Conservation (phyloP, 2,797 vertebrate species). For the Thamnophis elegans region DNA sequence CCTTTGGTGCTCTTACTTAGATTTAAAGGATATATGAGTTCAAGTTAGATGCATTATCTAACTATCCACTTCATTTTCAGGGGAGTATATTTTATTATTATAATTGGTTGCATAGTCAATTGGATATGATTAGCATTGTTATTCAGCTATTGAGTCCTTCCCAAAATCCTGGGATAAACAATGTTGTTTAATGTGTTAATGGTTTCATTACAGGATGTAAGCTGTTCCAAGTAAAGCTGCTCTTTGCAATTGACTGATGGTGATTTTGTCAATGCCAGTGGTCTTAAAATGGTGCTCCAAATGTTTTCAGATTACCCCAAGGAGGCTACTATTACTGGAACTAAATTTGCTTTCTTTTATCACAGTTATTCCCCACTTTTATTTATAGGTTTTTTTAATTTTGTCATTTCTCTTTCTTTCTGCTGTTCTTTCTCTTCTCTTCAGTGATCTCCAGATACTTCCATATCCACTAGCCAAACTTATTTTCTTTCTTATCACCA, state of each 20-base stretch:
- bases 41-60: background rate
- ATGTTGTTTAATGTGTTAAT: background rate
- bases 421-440: background rate
- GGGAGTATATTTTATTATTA: background rate
- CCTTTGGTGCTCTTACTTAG: background rate
- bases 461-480: background rate
- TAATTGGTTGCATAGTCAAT: background rate
- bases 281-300: background rate
- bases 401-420: background rate
- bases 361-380: background rate
- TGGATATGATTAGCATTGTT: background rate
- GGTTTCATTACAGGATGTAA: background rate
- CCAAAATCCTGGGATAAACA: background rate
- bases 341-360: background rate
- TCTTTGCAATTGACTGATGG: background rate
- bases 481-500: background rate
- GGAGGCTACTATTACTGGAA: background rate
- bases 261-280: background rate
- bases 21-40: background rate
- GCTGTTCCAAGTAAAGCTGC: background rate
- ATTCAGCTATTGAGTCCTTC: background rate
- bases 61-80: background rate
- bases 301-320: background rate
- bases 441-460: background rate
- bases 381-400: background rate